Evolutionary conservation across 2,888 invertebrate species (phyloP).

Genomic region (Cerastoderma edule): DNA sequence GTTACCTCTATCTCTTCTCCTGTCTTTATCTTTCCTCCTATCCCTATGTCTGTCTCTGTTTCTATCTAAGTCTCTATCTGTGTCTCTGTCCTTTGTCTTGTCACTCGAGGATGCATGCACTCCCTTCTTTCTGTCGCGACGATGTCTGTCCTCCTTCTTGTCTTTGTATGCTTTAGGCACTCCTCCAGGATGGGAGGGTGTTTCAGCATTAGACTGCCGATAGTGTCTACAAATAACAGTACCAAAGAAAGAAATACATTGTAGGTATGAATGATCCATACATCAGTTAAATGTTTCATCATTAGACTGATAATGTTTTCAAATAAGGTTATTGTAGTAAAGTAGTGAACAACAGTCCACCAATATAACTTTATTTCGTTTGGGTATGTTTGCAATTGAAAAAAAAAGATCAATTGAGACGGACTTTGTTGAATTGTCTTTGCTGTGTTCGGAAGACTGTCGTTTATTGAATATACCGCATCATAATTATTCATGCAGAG

Average conservation of each 20-base stretch:
- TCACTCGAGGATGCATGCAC: slow-evolving; percentile 89
- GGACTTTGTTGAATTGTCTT: too few species aligned
- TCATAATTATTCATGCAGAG: too few species aligned
- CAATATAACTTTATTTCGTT: too few species aligned
- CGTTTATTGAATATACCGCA: too few species aligned
- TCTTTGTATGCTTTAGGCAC: slow-evolving; percentile 84
- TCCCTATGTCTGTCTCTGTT: slow-evolving; percentile 87
- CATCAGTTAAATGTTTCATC: too few species aligned
- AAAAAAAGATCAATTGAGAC: too few species aligned
- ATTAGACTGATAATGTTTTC: too few species aligned
- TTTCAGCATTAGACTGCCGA: slow-evolving; percentile 92
- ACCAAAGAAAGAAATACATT: not conserved
- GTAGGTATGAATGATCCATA: not conserved
- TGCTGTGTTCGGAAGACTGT: too few species aligned
- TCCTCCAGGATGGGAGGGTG: slow-evolving; percentile 97
- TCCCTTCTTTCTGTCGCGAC: slow-evolving; percentile 87
- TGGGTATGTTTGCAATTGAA: too few species aligned
- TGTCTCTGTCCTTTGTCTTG: slow-evolving; percentile 73
- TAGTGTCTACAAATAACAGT: slow-evolving; percentile 86
- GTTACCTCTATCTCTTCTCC: slow-evolving; percentile 77
- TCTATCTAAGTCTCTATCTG: slow-evolving; percentile 65
- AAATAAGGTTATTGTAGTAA: too few species aligned
- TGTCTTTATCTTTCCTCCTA: slow-evolving; percentile 86
- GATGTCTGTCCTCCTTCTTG: slow-evolving; percentile 15
- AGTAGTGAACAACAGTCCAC: too few species aligned